Base-by-base conservation (phyloP, 2,113 vertebrate genomes). In the Sturnus vulgaris region DNA sequence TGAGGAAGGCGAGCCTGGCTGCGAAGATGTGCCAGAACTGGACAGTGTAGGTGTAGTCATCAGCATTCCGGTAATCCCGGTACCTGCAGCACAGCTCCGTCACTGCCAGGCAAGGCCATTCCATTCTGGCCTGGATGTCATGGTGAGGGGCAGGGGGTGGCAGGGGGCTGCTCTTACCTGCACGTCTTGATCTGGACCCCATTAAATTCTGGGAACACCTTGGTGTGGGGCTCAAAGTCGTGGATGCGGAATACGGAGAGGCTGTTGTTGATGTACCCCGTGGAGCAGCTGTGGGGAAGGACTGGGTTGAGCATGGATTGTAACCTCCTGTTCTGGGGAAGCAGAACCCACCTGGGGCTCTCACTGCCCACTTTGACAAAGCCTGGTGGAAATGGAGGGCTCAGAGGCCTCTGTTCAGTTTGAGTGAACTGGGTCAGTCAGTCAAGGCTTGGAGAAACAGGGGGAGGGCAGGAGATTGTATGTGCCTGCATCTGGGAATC, bases 11-110 rank as follows among this genome's bases (percentile, higher is more conserved):
- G 28, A 99, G 98, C 10, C 99, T 98, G 64, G 98, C 96, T 6
- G 99, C 99, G 8, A 99, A 89, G 66, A 99, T 97, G 77, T 98
- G 94, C 99, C 99, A 99, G 97, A 98, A 99, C 95, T 99, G 97
- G 19, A 94, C 66, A 0, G 98, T 98, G 71, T 98, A 91, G 71
- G 60, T 90, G 95, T 99, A 98, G 96, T 99, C 98, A 0, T 94
- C 81, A 3, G 94, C 9, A 1, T 73, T 98, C 37, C 99, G 97
- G 96, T 99, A 99, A 95, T 99, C 99, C 93, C 98, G 98, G 95
- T 99, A 99, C 97, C 99, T 99, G 96, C 28, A 17, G 83, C 56
- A 33, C 69, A 28, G 46, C 80, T 52, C 47, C 0, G 0, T 91
- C 0, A 0, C 59, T 33, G 60, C 64, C 63, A 49, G 57, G 55